These are phyloP conservation scores for Pelobates cultripes DNA, from an alignment of 2,797 vertebrate genomes.

Conservation along the genomic window DNA sequence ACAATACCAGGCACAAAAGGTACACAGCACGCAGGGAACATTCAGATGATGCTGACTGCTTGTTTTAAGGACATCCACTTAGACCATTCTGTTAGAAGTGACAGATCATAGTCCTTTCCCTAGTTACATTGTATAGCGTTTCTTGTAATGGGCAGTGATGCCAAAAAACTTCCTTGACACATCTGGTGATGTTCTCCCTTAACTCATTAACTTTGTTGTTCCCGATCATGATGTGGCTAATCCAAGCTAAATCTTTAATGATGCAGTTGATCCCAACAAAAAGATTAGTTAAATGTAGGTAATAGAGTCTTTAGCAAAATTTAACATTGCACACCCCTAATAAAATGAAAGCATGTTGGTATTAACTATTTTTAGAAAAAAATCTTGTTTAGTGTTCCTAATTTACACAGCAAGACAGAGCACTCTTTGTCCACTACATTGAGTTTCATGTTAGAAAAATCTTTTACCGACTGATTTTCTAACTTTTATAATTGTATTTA, in stretches of 20 bases:
- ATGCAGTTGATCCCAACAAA: background rate
- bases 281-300: background rate
- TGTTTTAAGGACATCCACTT: conserved; percentile 8
- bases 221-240: background rate
- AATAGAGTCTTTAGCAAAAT: no score
- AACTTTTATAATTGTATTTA: no score
- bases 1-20: background rate
- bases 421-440: no score
- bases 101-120: background rate
- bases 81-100: background rate
- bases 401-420: no score
- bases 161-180: conserved; percentile 8
- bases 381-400: no score
- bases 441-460: no score
- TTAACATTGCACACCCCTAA: no score
- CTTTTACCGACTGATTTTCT: no score
- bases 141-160: background rate
- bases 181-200: background rate
- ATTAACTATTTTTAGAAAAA: no score
- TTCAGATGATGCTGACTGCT: background rate
- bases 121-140: conserved; percentile 19
- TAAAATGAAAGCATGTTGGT: no score
- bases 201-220: conserved; percentile 7
- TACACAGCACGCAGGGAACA: background rate
- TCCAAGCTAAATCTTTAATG: background rate